These are phyloP conservation scores for Argopecten irradians DNA, from an alignment of 1,140 invertebrate species.

Conservation along the genomic window DNA sequence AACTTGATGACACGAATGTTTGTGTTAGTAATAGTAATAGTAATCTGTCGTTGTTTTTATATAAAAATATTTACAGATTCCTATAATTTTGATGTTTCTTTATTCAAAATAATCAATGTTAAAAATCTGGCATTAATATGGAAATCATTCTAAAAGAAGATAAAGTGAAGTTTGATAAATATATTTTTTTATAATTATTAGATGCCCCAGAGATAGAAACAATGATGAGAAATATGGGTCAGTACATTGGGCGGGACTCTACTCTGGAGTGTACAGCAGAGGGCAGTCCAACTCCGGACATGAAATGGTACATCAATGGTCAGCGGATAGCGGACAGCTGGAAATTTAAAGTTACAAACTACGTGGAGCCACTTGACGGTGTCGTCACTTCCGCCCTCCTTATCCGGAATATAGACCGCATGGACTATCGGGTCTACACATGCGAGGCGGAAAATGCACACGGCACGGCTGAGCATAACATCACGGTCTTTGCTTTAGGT, in stretches of 20 bases:
- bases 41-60: too few species aligned
- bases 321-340: background rate
- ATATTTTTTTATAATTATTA: background rate
- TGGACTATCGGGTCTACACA: background rate
- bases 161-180: background rate
- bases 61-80: too few species aligned
- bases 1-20: too few species aligned
- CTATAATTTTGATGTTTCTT: too few species aligned
- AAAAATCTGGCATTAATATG: too few species aligned
- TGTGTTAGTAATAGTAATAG: too few species aligned
- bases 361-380: slow-evolving; percentile 2
- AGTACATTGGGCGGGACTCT: background rate
- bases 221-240: slow-evolving; percentile 1
- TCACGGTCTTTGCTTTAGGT: background rate
- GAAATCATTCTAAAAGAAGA: background rate
- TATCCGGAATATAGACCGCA: background rate
- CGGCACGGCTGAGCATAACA: background rate
- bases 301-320: background rate
- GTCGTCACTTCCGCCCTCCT: background rate
- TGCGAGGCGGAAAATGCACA: background rate
- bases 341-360: background rate
- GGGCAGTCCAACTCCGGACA: background rate
- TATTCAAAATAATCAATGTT: too few species aligned
- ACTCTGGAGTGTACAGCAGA: background rate
- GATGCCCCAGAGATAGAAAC: background rate